phyloP scores from a whole-genome alignment of 2,113 vertebrate species.

The Columbina picui region DNA sequence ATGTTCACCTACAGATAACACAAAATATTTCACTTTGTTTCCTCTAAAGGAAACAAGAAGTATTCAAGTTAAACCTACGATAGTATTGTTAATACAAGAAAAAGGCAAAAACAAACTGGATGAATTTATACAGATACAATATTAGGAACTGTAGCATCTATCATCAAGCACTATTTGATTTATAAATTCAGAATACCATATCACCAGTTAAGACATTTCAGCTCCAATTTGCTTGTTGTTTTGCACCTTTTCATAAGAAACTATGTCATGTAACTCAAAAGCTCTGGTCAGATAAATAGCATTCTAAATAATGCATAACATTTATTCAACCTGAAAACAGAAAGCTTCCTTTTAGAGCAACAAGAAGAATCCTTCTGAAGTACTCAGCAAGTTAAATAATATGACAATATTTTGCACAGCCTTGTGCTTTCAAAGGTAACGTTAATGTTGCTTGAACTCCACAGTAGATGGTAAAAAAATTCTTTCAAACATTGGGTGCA shows the following conservation, averaged over 20 bases:
- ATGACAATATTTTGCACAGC: background rate
- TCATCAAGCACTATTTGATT: background rate
- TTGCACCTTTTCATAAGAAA: background rate
- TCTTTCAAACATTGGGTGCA: background rate
- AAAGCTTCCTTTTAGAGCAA: background rate
- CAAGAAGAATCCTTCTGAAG: background rate
- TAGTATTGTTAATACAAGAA: background rate
- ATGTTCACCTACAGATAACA: accelerated
- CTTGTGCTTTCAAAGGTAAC: background rate
- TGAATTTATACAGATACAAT: background rate
- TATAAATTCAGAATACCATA: background rate
- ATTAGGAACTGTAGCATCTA: background rate
- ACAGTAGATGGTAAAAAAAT: background rate
- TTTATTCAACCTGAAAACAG: background rate
- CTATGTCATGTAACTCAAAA: background rate
- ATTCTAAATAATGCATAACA: background rate
- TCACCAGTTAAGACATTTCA: background rate
- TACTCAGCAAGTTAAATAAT: background rate
- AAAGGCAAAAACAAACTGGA: background rate
- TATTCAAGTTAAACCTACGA: background rate
- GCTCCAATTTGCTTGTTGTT: background rate
- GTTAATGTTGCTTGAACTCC: background rate
- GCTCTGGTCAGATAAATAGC: background rate
- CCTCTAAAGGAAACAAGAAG: background rate
- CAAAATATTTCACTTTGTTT: background rate